Percentiles rank a stretch among this genome's conserved stretches.
Evolutionary conservation across 2,888 invertebrate species (phyloP).

Genomic region (Tridacna crocea): DNA sequence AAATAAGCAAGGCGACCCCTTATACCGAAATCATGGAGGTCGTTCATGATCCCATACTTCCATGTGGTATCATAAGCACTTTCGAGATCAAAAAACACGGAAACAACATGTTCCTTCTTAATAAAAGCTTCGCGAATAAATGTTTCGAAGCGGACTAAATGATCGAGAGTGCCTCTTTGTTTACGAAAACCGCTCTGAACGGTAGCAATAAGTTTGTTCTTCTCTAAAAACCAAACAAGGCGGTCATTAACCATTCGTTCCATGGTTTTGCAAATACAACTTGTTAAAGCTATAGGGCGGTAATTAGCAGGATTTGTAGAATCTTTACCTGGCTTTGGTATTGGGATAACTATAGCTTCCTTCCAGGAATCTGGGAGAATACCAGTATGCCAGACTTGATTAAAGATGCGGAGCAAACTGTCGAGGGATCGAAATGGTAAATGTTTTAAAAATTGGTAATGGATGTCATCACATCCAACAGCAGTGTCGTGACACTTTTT

Average conservation of each 20-base stretch:
- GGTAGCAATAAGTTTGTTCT: conserved; percentile 47
- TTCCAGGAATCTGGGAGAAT: conserved; percentile 45
- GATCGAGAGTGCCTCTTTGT: conserved; percentile 45
- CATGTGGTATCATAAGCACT: conserved; percentile 42
- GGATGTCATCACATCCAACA: conserved; percentile 37
- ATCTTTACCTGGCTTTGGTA: conserved; percentile 61
- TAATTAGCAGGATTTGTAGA: conserved; percentile 62
- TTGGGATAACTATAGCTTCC: conserved; percentile 51
- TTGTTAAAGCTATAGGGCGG: conserved; percentile 70
- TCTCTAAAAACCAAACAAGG: conserved; percentile 63
- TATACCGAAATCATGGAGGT: conserved; percentile 34
- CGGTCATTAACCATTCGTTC: conserved; percentile 67
- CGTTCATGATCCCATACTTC: conserved; percentile 49
- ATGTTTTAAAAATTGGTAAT: conserved; percentile 37
- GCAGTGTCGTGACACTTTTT: conserved; percentile 26
- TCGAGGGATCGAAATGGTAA: conserved; percentile 9
- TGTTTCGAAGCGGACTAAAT: conserved; percentile 57
- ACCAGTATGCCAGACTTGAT: conserved; percentile 48
- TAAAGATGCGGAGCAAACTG: conserved; percentile 33
- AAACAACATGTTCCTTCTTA: conserved; percentile 56
- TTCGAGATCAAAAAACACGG: conserved; percentile 54
- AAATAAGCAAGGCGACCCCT: conserved; percentile 29
- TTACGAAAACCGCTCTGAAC: conserved; percentile 58
- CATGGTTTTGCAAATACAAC: conserved; percentile 71
- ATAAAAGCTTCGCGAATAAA: conserved; percentile 62